These are phyloP conservation scores for Steinernema feltiae DNA, from an alignment of 1,140 invertebrate genomes.

Conservation along the genomic window DNA sequence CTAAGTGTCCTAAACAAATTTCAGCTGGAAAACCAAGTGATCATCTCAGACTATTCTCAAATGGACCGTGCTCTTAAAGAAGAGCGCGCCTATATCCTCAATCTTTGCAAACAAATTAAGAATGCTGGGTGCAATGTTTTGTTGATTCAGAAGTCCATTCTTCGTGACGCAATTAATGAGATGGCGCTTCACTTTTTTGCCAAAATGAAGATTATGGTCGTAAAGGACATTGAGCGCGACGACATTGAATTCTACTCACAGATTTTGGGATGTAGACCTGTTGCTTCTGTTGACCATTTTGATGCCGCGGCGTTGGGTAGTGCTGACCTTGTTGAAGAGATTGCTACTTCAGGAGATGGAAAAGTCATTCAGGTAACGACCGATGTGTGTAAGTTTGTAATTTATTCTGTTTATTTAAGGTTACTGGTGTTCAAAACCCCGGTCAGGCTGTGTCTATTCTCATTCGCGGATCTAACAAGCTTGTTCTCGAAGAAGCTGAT, in stretches of 20 bases:
- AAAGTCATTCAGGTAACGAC: constrained; percentile 80
- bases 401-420: constrained; percentile 60
- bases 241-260: constrained; percentile 96
- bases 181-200: constrained; percentile 93
- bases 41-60: constrained; percentile 94
- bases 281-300: constrained; percentile 97
- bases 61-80: constrained; percentile 99
- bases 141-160: constrained; percentile 94
- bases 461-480: constrained; percentile 90
- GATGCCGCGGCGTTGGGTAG: constrained; percentile 78
- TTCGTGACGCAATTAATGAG: constrained; percentile 89
- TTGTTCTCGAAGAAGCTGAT: constrained; percentile 80
- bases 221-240: constrained; percentile 94
- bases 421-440: constrained; percentile 79
- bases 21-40: constrained; percentile 92
- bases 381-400: constrained; percentile 18
- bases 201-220: constrained; percentile 97
- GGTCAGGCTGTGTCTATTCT: constrained; percentile 87
- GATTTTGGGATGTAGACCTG: constrained; percentile 84
- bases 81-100: constrained; percentile 92
- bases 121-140: constrained; percentile 95
- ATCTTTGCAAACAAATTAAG: constrained; percentile 98
- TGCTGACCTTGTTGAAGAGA: constrained; percentile 90
- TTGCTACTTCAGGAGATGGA: constrained; percentile 73
- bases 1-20: background rate